Conservation (phyloP, 2,113 vertebrate genomes). For the Etheostoma spectabile region DNA sequence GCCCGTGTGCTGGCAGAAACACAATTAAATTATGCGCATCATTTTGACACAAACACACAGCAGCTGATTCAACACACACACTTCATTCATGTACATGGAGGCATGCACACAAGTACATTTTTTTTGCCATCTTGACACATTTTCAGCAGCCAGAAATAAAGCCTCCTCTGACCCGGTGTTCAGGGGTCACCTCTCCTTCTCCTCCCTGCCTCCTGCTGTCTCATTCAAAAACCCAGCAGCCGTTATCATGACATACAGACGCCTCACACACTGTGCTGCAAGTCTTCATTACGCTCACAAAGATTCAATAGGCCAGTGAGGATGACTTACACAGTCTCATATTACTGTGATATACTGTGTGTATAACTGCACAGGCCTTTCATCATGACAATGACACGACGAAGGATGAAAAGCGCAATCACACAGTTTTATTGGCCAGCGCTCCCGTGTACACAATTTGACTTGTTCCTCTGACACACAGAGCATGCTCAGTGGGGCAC, state of each 20-base stretch:
- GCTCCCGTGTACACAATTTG: background rate
- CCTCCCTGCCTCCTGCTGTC: background rate
- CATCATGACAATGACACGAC: background rate
- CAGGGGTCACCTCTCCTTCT: background rate
- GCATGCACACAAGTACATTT: background rate
- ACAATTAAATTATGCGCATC: background rate
- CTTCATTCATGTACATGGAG: background rate
- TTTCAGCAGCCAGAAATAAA: slow-evolving; percentile 15
- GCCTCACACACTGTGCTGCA: background rate
- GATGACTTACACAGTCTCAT: slow-evolving; percentile 9
- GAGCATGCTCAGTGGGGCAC: background rate
- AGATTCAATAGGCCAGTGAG: background rate
- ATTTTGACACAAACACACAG: background rate
- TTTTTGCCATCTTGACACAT: slow-evolving; percentile 36
- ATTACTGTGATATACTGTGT: slow-evolving; percentile 2
- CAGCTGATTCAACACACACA: background rate
- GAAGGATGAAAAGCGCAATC: background rate
- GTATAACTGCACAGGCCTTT: background rate
- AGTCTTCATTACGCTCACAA: slow-evolving; percentile 7
- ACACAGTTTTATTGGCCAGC: background rate
- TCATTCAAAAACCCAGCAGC: background rate
- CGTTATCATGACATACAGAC: background rate
- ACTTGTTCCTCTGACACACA: background rate
- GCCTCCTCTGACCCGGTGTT: slow-evolving; percentile 7
- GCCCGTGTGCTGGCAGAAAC: background rate